phyloP scores from a whole-genome alignment of 1,140 invertebrate species.

The Zeugodacus cucurbitae region DNA sequence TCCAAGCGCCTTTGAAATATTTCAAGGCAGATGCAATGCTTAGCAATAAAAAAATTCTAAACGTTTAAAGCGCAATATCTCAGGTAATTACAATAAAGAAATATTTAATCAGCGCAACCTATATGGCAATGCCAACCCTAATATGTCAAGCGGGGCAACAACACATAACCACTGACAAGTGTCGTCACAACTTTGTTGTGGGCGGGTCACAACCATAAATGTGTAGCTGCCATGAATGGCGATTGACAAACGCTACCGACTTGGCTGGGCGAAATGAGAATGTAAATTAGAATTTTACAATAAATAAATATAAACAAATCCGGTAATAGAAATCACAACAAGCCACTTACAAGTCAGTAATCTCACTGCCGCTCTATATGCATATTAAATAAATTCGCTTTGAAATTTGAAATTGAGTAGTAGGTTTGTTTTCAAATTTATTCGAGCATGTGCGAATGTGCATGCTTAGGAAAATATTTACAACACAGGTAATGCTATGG shows the following conservation, averaged over 20 bases:
- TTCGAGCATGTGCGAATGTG: not conserved
- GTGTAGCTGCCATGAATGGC: constrained; percentile 45
- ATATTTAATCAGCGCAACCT: not conserved
- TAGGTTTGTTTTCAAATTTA: not conserved
- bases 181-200: constrained; percentile 47
- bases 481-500: not conserved
- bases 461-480: not conserved
- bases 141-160: not conserved
- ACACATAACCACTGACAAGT: constrained; percentile 2
- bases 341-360: not conserved
- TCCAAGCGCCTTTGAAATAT: not conserved
- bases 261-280: not conserved
- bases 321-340: not conserved
- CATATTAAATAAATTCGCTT: constrained; percentile 6
- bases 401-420: not conserved
- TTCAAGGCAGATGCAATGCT: not conserved
- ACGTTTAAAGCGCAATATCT: not conserved
- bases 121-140: not conserved
- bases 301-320: not conserved
- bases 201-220: constrained; percentile 58
- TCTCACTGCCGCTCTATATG: not conserved
- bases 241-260: not conserved
- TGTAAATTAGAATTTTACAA: not conserved
- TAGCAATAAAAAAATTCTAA: not conserved
- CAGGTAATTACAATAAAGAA: constrained; percentile 6